A percentile compares a stretch with the other conserved stretches of the same genome.
These are phyloP conservation scores for Drosophila acutilabella DNA, from an alignment of 2,888 invertebrate genomes.

Conservation along the genomic window DNA sequence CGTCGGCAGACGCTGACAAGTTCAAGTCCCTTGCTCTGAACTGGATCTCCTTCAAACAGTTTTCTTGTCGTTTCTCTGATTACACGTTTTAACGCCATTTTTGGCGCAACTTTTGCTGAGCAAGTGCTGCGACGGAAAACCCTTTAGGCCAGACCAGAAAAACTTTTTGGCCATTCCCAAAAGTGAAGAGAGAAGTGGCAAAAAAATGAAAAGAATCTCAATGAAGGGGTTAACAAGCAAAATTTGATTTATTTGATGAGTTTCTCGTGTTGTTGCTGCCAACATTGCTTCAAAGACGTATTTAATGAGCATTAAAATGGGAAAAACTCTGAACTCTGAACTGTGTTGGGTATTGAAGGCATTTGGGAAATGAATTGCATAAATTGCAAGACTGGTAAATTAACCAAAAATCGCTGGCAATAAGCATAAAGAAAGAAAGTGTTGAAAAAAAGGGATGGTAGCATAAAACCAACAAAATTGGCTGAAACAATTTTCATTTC, in stretches of 20 bases:
- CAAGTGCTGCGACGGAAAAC: slow-evolving; percentile 43
- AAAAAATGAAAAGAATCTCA: slow-evolving; percentile 69
- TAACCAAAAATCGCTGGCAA: slow-evolving; percentile 30
- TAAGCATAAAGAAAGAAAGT: slow-evolving; percentile 18
- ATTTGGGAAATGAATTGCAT: slow-evolving; percentile 50
- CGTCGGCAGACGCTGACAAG: slow-evolving; percentile 66
- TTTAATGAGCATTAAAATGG: slow-evolving; percentile 74
- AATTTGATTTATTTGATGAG: slow-evolving; percentile 80
- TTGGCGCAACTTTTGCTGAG: slow-evolving; percentile 63
- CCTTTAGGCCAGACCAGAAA: slow-evolving; percentile 65
- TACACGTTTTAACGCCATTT: slow-evolving; percentile 77
- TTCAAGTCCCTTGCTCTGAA: slow-evolving; percentile 31
- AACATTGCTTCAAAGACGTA: slow-evolving; percentile 45
- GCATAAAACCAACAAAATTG: no score
- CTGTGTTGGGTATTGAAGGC: slow-evolving; percentile 23
- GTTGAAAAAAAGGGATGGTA: no score
- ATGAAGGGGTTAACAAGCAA: slow-evolving; percentile 78
- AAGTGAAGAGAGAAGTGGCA: slow-evolving; percentile 5
- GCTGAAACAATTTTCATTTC: no score
- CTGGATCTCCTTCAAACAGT: slow-evolving; percentile 28
- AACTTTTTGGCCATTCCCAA: slow-evolving; percentile 45
- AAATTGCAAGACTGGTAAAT: slow-evolving; percentile 35
- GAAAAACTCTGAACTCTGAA: slow-evolving; percentile 17
- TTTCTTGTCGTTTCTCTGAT: slow-evolving; percentile 67
- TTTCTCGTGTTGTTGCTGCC: slow-evolving; percentile 57